Evolutionary conservation across 1,140 invertebrate species (phyloP).

Genomic region (Lepidostoma basale): DNA sequence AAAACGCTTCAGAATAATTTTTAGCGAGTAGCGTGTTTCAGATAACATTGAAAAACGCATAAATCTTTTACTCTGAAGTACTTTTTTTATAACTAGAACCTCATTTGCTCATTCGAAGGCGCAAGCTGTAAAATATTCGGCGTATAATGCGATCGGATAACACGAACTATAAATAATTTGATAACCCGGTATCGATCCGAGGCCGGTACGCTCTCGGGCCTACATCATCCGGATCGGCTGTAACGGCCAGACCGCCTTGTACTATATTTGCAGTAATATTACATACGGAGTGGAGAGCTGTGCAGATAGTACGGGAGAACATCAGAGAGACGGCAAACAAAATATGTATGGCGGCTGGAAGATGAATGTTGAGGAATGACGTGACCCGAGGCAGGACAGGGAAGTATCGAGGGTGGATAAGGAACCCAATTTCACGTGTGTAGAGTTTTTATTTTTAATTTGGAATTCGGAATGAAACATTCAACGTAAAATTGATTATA

Average conservation of each 20-base stretch:
- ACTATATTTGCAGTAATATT: too few relatives aligned
- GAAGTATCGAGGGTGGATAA: background rate
- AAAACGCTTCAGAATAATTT: too few relatives aligned
- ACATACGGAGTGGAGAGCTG: background rate
- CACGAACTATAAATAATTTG: background rate
- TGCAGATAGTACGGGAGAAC: background rate
- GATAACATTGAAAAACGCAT: too few relatives aligned
- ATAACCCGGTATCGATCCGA: background rate
- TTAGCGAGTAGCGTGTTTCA: too few relatives aligned
- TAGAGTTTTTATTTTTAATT: too few relatives aligned
- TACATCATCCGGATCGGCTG: background rate
- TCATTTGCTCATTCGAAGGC: too few relatives aligned
- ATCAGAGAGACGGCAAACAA: conserved; percentile 27
- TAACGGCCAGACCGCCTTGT: background rate
- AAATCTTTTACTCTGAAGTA: too few relatives aligned
- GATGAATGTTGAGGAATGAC: conserved; percentile 41
- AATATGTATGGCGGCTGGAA: conserved; percentile 31
- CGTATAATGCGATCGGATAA: background rate
- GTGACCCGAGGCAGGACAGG: conserved; percentile 29
- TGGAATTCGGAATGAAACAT: too few relatives aligned
- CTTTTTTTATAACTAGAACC: too few relatives aligned
- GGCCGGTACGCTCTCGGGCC: background rate
- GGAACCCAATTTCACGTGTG: too few relatives aligned
- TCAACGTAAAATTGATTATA: too few relatives aligned
- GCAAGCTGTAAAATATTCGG: too few relatives aligned